These are phyloP conservation scores for Malaclemys terrapin DNA, from an alignment of 2,113 vertebrate species.

Conservation along the genomic window DNA sequence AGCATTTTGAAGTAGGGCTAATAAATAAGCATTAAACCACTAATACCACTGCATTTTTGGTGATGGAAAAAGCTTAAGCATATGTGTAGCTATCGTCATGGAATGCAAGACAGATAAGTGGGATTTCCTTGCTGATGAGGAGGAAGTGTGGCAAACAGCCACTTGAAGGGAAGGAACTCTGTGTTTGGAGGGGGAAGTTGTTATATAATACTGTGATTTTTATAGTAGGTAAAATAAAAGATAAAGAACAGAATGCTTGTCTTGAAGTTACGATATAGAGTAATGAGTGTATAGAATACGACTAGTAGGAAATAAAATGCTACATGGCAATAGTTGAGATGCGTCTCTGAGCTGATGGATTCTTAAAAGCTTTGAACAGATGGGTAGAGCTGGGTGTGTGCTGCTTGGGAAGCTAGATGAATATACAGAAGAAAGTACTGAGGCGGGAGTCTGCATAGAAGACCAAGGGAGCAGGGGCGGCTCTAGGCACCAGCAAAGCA, in stretches of 20 bases:
- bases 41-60: fast-evolving
- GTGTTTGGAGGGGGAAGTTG: too few relatives aligned
- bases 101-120: fast-evolving
- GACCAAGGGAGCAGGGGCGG: background rate
- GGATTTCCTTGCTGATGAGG: background rate
- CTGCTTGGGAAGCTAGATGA: background rate
- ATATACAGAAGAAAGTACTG: background rate
- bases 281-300: background rate
- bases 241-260: background rate
- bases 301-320: background rate
- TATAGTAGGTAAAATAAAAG: background rate
- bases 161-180: background rate
- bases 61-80: background rate
- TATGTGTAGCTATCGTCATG: fast-evolving
- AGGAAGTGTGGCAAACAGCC: fast-evolving
- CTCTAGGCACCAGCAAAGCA: too few relatives aligned
- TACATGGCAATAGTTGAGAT: background rate
- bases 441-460: background rate
- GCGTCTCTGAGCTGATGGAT: background rate
- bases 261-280: background rate
- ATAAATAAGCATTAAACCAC: background rate
- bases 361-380: background rate
- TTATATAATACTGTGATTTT: too few relatives aligned
- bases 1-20: background rate
- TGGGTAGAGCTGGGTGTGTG: background rate